A percentile compares a stretch with the other conserved stretches of the same genome.
Evolutionary conservation across 2,797 vertebrate genomes (phyloP).

Genomic region (Acrossocheilus fasciatus): DNA sequence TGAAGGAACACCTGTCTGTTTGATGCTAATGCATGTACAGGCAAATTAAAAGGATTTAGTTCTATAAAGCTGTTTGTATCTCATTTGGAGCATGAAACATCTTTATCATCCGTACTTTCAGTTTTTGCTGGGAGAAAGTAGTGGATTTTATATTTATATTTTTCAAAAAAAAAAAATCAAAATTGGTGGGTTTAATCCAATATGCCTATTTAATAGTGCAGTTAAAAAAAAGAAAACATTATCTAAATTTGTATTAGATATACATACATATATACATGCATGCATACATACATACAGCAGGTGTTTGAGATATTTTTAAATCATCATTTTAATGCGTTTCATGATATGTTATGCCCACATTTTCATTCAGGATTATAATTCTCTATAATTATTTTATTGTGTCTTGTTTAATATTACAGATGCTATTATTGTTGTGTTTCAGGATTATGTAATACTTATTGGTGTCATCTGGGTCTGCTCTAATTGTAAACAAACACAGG

Average conservation of each 20-base stretch:
- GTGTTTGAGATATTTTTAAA: neutral
- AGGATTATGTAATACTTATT: slow-evolving; percentile 30
- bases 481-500: slow-evolving; percentile 32
- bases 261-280: too few species aligned
- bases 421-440: slow-evolving; percentile 3
- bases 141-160: neutral
- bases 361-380: neutral
- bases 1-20: slow-evolving; percentile 19
- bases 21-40: slow-evolving; percentile 17
- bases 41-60: slow-evolving; percentile 9
- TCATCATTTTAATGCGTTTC: neutral
- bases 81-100: neutral
- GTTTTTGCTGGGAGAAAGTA: neutral
- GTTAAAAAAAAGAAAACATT: too few species aligned
- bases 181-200: neutral
- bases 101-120: neutral
- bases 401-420: slow-evolving; percentile 6
- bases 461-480: slow-evolving; percentile 7
- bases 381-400: neutral
- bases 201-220: neutral
- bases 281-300: neutral
- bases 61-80: neutral
- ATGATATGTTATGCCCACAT: too few species aligned
- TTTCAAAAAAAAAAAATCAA: neutral
- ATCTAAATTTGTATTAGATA: too few species aligned